These are phyloP conservation scores for Pseudomyrmex concolor DNA, from an alignment of 1,140 invertebrate species.

Conservation along the genomic window DNA sequence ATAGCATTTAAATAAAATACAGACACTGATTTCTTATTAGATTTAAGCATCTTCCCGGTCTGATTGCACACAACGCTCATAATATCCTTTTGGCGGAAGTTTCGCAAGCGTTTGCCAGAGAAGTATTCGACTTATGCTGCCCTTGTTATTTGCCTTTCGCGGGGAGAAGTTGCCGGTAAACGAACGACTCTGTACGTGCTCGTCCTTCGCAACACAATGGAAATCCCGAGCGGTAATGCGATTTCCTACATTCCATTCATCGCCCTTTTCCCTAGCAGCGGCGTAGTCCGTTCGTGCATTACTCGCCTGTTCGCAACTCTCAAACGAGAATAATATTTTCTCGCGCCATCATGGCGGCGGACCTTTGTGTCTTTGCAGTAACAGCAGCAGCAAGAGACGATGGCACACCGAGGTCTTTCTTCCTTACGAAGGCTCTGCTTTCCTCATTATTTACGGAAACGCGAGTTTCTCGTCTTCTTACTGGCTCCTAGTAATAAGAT, in stretches of 20 bases:
- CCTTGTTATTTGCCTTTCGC: constrained; percentile 29
- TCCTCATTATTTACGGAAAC: constrained; percentile 72
- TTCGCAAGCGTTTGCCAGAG: background rate
- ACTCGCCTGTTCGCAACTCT: constrained; percentile 29
- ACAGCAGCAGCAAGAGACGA: constrained; percentile 15
- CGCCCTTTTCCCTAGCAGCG: constrained; percentile 38
- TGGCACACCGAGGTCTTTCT: constrained; percentile 18
- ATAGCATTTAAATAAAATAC: background rate
- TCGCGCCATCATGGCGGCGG: constrained; percentile 34
- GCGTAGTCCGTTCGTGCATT: constrained; percentile 39
- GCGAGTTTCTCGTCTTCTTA: constrained; percentile 67
- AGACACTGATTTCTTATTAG: background rate
- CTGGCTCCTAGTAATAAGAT: constrained; percentile 70
- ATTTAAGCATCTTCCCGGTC: background rate
- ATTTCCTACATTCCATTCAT: constrained; percentile 56
- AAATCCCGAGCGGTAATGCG: constrained; percentile 62
- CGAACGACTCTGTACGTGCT: constrained; percentile 51
- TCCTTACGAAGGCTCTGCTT: constrained; percentile 19
- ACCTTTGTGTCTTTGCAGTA: constrained; percentile 64
- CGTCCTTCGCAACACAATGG: constrained; percentile 63
- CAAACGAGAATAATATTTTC: constrained; percentile 71
- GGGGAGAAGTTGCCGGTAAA: constrained; percentile 38
- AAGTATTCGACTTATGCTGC: constrained; percentile 14
- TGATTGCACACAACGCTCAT: background rate
- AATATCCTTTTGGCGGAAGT: background rate